Evolutionary conservation across 2,888 invertebrate species (phyloP), one percentile per base, ranked within the genome.

Genomic region (Anthrax anthrax): DNA sequence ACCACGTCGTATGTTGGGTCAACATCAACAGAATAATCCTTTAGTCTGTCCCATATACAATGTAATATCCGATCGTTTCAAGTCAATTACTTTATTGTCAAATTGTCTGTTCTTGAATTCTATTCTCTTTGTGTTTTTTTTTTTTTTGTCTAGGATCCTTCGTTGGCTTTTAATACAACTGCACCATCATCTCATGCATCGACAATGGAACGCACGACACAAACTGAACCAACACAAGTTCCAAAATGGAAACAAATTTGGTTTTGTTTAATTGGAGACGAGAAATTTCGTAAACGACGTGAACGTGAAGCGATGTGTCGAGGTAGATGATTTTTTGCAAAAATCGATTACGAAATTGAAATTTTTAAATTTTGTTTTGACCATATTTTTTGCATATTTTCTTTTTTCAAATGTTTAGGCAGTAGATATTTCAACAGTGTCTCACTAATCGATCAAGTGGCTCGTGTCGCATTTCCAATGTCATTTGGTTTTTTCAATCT

Each of bases 401-500:
- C 1, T 16, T 38, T n/a, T 16, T 12, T 54, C 55, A 37, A 51
- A 56, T 3, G 42, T 47, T 19, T 39, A 57, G 62, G 58, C 6
- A 67, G 50, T 42, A 76, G 82, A 34, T 82, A 84, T 60, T 79
- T 88, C 51, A 90, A 90, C 70, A 89, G 88, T 63, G 89, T 90
- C 8, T 89, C 88, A 0, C 72, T 80, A 60, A 90, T 90, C 57
- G 89, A 90, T 69, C 76, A 81, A 56, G 79, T 84, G 1, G 84
- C 91, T 0, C 72, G 91, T 42, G 70, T 88, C 42, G 70, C 88
- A 42, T 88, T 89, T 62, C 92, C 94, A 3, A 78, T 86, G 13
- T 86, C 88, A 1, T 94, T 94, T 62, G 79, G 81, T 0, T 65
- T 88, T 0, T 80, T 94, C 51, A 94, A 92, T 64, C 69, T 92